phyloP scores from a whole-genome alignment of 2,113 vertebrate species.

The Erinaceus europaeus region DNA sequence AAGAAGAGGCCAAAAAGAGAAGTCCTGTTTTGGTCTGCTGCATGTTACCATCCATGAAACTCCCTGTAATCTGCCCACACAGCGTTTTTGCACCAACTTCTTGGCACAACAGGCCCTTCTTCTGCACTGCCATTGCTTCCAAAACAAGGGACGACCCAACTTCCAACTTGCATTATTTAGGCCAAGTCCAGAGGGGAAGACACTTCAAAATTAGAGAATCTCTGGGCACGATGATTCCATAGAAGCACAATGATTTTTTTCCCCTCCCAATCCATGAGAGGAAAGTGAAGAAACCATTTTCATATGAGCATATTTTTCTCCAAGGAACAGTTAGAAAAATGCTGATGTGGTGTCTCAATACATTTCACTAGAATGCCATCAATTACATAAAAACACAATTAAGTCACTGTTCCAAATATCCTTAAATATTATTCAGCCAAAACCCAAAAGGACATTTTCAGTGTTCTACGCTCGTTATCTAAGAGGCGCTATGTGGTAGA shows the following conservation, averaged over 20 bases:
- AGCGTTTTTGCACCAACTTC: not conserved
- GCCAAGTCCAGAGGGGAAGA: not conserved
- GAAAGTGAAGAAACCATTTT: constrained; percentile 74
- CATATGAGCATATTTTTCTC: constrained; percentile 76
- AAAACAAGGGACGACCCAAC: not conserved
- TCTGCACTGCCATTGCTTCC: not conserved
- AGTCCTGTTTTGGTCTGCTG: not conserved
- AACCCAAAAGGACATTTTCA: constrained; percentile 55
- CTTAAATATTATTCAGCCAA: constrained; percentile 75
- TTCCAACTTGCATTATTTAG: not conserved
- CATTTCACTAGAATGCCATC: constrained; percentile 63
- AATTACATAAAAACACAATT: constrained; percentile 73
- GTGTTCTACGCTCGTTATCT: constrained; percentile 25
- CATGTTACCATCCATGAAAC: fast-evolving
- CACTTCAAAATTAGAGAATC: not conserved
- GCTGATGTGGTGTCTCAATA: constrained; percentile 73
- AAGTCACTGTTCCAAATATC: constrained; percentile 74
- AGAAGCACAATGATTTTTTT: constrained; percentile 55
- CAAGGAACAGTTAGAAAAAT: constrained; percentile 75
- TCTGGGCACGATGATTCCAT: constrained; percentile 22
- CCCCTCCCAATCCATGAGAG: constrained; percentile 42
- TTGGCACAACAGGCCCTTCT: not conserved
- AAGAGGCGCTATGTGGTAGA: not conserved
- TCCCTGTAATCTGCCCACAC: not conserved
- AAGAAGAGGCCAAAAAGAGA: fast-evolving